phyloP scores from a whole-genome alignment of 2,888 invertebrate species.

The Cepaea hortensis region DNA sequence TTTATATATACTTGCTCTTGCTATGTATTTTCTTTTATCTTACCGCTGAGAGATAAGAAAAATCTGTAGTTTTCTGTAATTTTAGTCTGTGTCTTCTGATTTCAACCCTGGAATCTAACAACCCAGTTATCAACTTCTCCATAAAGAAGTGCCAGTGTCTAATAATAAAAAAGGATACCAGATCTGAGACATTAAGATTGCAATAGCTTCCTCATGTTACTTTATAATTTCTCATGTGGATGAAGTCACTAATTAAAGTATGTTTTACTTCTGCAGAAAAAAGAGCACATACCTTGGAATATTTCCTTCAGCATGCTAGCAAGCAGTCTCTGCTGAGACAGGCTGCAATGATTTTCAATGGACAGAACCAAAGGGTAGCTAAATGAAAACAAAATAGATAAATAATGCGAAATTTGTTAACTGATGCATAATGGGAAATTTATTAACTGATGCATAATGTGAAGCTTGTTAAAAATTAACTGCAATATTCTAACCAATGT shows the following conservation, averaged over 20 bases:
- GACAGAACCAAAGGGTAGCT: constrained; percentile 75
- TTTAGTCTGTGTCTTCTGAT: no score
- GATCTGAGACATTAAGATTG: no score
- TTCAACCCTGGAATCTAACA: no score
- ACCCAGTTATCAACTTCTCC: no score
- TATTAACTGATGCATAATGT: background rate
- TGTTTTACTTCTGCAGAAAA: background rate
- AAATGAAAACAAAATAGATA: constrained; percentile 40
- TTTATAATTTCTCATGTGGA: background rate
- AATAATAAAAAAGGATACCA: no score
- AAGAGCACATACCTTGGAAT: constrained; percentile 47
- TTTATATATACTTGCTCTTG: no score
- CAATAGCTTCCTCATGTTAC: no score
- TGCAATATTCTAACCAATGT: no score
- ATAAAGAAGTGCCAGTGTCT: no score
- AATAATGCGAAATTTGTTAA: background rate
- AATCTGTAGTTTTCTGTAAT: no score
- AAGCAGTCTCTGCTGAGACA: constrained; percentile 74
- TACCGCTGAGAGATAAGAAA: no score
- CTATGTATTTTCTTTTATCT: no score
- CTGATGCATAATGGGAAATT: background rate
- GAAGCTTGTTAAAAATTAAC: background rate
- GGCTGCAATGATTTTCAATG: constrained; percentile 75
- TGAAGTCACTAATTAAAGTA: background rate
- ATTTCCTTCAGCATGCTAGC: constrained; percentile 72